A percentile compares a stretch with the other conserved stretches of the same genome.
These are phyloP conservation scores for Onychostruthus taczanowskii DNA, from an alignment of 2,113 vertebrate genomes.

Conservation along the genomic window DNA sequence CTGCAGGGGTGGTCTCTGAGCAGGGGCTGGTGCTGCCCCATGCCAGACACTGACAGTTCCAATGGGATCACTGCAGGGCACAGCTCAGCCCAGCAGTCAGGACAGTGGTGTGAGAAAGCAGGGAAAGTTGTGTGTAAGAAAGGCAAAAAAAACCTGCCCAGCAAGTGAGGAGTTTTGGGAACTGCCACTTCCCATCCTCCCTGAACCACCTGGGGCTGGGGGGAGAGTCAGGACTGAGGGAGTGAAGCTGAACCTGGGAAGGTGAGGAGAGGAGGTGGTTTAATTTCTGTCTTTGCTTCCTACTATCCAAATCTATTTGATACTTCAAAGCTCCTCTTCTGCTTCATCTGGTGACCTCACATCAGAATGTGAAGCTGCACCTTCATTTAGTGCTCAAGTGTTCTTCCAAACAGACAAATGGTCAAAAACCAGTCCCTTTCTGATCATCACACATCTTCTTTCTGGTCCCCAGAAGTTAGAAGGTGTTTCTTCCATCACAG, in stretches of 20 bases:
- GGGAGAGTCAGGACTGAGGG: fast-evolving
- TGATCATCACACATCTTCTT: neutral
- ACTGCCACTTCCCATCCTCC: neutral
- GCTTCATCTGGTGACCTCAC: neutral
- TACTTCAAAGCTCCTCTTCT: neutral
- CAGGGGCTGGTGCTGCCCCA: neutral
- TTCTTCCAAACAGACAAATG: neutral
- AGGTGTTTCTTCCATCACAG: neutral
- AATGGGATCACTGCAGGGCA: neutral
- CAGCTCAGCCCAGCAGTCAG: neutral
- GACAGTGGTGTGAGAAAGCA: neutral
- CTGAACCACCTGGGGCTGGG: fast-evolving
- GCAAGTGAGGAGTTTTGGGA: neutral
- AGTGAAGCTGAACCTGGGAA: neutral
- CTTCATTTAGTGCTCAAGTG: neutral
- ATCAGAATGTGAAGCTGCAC: neutral
- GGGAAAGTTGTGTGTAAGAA: neutral
- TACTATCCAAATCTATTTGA: neutral
- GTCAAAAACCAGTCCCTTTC: neutral
- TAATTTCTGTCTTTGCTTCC: neutral
- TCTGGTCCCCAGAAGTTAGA: neutral
- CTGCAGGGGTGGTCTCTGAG: neutral
- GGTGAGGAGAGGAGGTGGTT: neutral
- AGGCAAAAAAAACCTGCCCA: neutral
- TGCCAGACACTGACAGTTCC: fast-evolving